These are phyloP conservation scores for Formica exsecta DNA, from an alignment of 1,140 invertebrate genomes.

Conservation along the genomic window DNA sequence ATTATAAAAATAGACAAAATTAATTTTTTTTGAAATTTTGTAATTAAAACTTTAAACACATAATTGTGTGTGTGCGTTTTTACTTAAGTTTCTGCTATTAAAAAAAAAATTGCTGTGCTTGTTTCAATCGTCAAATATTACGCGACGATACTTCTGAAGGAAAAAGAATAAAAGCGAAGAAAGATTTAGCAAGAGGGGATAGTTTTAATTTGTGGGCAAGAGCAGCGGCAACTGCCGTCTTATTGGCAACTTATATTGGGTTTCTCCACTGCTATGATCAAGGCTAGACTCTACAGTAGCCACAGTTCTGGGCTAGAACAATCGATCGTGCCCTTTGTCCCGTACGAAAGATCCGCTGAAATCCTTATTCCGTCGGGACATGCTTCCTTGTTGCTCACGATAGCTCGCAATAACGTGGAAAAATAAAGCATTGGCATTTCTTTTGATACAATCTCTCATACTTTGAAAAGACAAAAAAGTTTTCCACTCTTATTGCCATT, in stretches of 20 bases:
- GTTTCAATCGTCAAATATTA: slow-evolving; percentile 43
- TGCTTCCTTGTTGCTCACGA: slow-evolving; percentile 64
- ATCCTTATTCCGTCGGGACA: slow-evolving; percentile 52
- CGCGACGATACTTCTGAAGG: background rate
- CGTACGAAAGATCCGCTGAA: slow-evolving; percentile 39
- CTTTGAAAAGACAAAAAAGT: slow-evolving; percentile 66
- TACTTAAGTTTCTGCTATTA: slow-evolving; percentile 19
- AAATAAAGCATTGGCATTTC: slow-evolving; percentile 74
- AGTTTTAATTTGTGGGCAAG: slow-evolving; percentile 71
- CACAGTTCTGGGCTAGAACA: slow-evolving; percentile 24
- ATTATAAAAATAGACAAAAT: background rate
- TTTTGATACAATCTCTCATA: slow-evolving; percentile 71
- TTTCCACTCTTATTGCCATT: slow-evolving; percentile 74
- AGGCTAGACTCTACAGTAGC: slow-evolving; percentile 37
- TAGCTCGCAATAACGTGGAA: slow-evolving; percentile 70
- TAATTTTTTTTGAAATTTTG: background rate
- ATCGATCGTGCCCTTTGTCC: slow-evolving; percentile 72
- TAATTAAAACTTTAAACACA: slow-evolving; percentile 12
- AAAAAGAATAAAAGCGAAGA: slow-evolving; percentile 4
- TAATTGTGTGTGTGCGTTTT: background rate
- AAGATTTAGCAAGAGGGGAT: slow-evolving; percentile 40
- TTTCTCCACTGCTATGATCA: slow-evolving; percentile 47
- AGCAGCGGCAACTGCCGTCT: slow-evolving; percentile 67
- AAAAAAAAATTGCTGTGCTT: slow-evolving; percentile 38
- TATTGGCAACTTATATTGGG: slow-evolving; percentile 70